Percentiles rank a stretch among this genome's conserved stretches.
Conservation (phyloP, 2,888 invertebrate genomes). For the Xestia rhomboidea region DNA sequence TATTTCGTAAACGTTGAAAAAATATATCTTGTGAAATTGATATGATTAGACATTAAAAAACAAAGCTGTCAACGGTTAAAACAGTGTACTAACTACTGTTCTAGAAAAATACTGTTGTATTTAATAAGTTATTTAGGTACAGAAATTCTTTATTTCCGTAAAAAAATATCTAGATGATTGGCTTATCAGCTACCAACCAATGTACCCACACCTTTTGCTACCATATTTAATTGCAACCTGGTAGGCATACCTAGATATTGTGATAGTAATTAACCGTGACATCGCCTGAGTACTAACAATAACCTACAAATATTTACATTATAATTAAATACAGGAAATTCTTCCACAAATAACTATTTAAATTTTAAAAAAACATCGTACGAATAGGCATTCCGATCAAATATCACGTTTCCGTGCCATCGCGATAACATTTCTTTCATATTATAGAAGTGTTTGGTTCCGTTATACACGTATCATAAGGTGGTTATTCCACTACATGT, state of each 20-base stretch:
- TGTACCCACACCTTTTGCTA: conserved; percentile 36
- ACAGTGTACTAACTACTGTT: not conserved
- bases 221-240: conserved; percentile 11
- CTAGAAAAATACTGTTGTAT: not conserved
- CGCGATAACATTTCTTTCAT: conserved; percentile 60
- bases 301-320: conserved; percentile 47
- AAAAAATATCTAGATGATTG: not conserved
- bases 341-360: conserved; percentile 56
- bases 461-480: conserved; percentile 59
- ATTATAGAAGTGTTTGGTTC: conserved; percentile 50
- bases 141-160: not conserved
- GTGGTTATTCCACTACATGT: conserved; percentile 45
- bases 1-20: conserved; percentile 2
- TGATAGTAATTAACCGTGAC: conserved; percentile 50
- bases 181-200: not conserved
- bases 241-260: conserved; percentile 48
- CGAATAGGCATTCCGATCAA: conserved; percentile 60
- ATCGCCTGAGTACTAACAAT: conserved; percentile 57
- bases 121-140: not conserved
- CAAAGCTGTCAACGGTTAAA: not conserved
- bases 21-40: conserved; percentile 8
- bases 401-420: conserved; percentile 62
- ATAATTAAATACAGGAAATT: conserved; percentile 53
- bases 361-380: conserved; percentile 51
- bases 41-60: conserved; percentile 13